Base-by-base conservation (phyloP, 2,888 invertebrate species). In the Apotomis capreana region DNA sequence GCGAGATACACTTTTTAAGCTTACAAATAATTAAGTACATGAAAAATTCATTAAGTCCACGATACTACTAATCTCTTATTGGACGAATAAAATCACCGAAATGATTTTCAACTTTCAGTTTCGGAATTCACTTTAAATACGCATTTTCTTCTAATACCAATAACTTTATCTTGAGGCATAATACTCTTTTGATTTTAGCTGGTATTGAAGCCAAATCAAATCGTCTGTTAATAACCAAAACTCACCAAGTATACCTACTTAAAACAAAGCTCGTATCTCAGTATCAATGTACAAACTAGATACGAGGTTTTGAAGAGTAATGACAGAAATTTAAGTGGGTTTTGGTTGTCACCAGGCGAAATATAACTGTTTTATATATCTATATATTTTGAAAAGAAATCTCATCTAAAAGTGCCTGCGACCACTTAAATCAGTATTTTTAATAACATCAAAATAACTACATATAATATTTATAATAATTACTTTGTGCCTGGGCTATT, bases 11-110 rank as follows among this genome's bases (percentile, higher is more conserved):
- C 78, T 82, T 82, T 81, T 79, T 79, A 87, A 88, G 82, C 87
- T 89, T 88, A 82, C 60, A 86, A 87, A 86, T 87, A 86, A 89
- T 92, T 92, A 92, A 92, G 92, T 92, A 92, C 92, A 89, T 87
- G 74, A 84, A 85, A 84, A 81, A 84, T 87, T 86, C 78, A 81
- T 86, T 90, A 88, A 89, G 89, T 89, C 84, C 79, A 80, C 81
- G 79, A 77, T 81, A 81, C 81, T 82, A 80, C 84, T 81, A 90
- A 91, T 90, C 89, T 89, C 89, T 85, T 79, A 80, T 79, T 88
- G 90, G 89, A 92, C 90, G 90, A 88, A 88, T 86, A 60, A 58
- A 64, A 64, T 51, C 64, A 64, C 15, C 36, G 36, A 44, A 59
- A 60, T 49, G 26, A 63, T 68, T 65, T 69, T 44, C 36, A 55